Percentiles rank a stretch among this genome's conserved stretches.
Conservation (phyloP, 2,888 invertebrate species). For the Fabriciana adippe region DNA sequence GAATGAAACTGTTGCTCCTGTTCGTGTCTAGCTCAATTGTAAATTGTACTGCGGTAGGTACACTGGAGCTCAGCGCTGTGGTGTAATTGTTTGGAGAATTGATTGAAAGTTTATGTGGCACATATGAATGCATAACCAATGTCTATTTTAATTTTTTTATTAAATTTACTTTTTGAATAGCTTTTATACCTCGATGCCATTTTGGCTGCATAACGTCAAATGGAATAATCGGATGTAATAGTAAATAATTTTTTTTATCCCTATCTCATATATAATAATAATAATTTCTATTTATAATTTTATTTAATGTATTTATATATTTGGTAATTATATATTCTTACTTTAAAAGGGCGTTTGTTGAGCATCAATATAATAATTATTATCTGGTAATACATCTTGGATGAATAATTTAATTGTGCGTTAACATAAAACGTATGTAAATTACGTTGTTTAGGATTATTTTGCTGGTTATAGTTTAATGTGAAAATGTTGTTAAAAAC, state of each 20-base stretch:
- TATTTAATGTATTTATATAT: no score
- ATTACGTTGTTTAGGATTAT: constrained; percentile 26
- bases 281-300: no score
- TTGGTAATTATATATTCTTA: no score
- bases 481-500: constrained; percentile 34
- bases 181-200: background rate
- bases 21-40: constrained; percentile 33
- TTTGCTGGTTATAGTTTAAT: constrained; percentile 37
- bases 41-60: constrained; percentile 22
- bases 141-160: background rate
- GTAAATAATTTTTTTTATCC: no score
- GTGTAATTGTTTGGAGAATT: constrained; percentile 25
- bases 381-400: background rate
- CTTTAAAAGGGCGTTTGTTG: background rate
- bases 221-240: no score
- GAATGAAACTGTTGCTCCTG: constrained; percentile 41
- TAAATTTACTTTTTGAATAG: background rate
- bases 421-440: background rate
- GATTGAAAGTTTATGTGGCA: constrained; percentile 15
- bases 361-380: background rate
- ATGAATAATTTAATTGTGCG: background rate
- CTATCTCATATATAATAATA: no score
- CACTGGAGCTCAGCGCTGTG: constrained; percentile 22
- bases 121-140: background rate
- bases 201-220: background rate